Percentiles rank a stretch among this genome's conserved stretches.
phyloP scores from a whole-genome alignment of 2,888 invertebrate genomes.

The Biston betularia region DNA sequence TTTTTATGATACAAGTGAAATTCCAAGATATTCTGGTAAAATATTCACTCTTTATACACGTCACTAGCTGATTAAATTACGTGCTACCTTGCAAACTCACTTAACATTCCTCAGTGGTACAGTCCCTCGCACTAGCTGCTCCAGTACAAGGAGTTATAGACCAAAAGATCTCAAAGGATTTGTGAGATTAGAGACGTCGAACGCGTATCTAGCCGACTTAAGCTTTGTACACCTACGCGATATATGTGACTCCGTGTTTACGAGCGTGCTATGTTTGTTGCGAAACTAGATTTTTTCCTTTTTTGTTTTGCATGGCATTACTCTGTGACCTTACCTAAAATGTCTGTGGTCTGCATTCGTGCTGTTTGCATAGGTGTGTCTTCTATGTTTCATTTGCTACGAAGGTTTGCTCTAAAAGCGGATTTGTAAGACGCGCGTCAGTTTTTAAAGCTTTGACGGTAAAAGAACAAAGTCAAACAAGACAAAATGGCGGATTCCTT shows the following conservation, averaged over 20 bases:
- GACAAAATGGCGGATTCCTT: conserved; percentile 29
- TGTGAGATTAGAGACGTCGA: conserved; percentile 74
- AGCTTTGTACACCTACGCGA: conserved; percentile 31
- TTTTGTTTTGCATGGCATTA: background rate
- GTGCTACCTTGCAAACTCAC: conserved; percentile 18
- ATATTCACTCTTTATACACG: conserved; percentile 27
- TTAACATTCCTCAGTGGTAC: conserved; percentile 38
- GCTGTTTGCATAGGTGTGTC: conserved; percentile 8
- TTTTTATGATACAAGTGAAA: background rate
- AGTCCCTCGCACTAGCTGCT: conserved; percentile 45
- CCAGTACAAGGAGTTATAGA: conserved; percentile 48
- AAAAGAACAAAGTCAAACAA: conserved; percentile 45
- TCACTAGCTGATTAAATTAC: conserved; percentile 35
- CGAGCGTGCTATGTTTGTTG: background rate
- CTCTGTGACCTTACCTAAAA: background rate
- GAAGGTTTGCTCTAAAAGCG: conserved; percentile 53
- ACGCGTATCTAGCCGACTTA: conserved; percentile 66
- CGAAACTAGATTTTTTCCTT: background rate
- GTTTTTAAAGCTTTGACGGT: conserved; percentile 43
- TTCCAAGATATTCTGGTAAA: conserved; percentile 11
- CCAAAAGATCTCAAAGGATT: conserved; percentile 63
- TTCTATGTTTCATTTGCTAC: conserved; percentile 53
- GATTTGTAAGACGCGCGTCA: conserved; percentile 49
- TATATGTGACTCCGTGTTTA: conserved; percentile 2
- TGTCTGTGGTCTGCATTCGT: background rate